Evolutionary conservation across 2,888 invertebrate genomes (phyloP).

Genomic region (Amphipyra berbera): DNA sequence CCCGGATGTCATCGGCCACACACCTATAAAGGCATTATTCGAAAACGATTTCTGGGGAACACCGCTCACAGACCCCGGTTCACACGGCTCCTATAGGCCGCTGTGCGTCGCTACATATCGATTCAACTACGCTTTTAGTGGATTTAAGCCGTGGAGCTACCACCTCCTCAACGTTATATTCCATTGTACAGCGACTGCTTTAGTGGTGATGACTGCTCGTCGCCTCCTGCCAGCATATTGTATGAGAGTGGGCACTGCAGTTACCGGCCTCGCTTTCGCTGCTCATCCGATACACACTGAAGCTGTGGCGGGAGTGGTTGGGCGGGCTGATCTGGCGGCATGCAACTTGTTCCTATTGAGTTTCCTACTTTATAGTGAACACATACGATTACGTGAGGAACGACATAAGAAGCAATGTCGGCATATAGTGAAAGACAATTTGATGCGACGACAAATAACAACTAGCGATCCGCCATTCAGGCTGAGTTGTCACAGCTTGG

Average conservation of each 20-base stretch:
- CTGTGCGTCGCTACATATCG: slow-evolving; percentile 97
- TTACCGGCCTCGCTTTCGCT: slow-evolving; percentile 96
- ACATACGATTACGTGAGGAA: slow-evolving; percentile 91
- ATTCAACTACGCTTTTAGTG: slow-evolving; percentile 94
- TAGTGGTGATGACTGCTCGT: slow-evolving; percentile 94
- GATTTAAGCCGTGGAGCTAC: slow-evolving; percentile 95
- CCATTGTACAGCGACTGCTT: slow-evolving; percentile 95
- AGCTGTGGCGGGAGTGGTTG: slow-evolving; percentile 98
- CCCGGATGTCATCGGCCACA: slow-evolving; percentile 96
- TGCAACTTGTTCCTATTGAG: slow-evolving; percentile 97
- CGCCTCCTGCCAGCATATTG: slow-evolving; percentile 91
- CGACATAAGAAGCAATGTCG: slow-evolving; percentile 79
- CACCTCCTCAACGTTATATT: slow-evolving; percentile 96
- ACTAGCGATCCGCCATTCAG: slow-evolving; percentile 79
- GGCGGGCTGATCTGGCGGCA: slow-evolving; percentile 97
- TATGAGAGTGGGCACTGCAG: slow-evolving; percentile 92
- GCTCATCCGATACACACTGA: slow-evolving; percentile 99
- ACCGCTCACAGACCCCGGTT: slow-evolving; percentile 96
- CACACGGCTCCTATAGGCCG: slow-evolving; percentile 99
- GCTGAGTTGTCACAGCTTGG: slow-evolving; percentile 82
- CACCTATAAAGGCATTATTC: slow-evolving; percentile 95
- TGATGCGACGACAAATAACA: slow-evolving; percentile 70
- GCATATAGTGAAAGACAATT: slow-evolving; percentile 73
- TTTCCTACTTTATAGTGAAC: slow-evolving; percentile 95
- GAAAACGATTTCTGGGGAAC: slow-evolving; percentile 99